Evolutionary conservation across 2,113 vertebrate species (phyloP), one percentile per base, ranked within the genome.

Genomic region (Sebastes schlegelii): DNA sequence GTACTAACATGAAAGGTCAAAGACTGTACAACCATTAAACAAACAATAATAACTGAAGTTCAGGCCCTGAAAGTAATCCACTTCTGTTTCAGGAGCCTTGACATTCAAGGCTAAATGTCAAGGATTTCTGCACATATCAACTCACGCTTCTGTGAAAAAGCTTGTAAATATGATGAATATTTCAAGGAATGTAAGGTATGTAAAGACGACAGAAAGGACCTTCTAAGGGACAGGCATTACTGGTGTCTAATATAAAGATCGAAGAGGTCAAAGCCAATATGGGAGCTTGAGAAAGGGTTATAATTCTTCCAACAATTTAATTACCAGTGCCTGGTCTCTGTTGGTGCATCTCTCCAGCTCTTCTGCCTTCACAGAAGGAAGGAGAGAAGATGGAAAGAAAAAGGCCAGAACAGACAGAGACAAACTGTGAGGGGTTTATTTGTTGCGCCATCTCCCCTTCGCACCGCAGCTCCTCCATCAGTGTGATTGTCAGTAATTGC

Each of bases 401-500:
- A 48, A 64, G 75, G 62, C 11, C 68, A 42, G 43, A 43, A 70
- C 43, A 87, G 78, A 88, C 82, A 67, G 77, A 82, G 71, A 90
- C 75, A 71, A 80, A 82, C 23, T 86, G 77, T 64, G 57, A 79
- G 74, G 80, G 74, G 55, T 89, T 86, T 91, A 86, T 84, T 86
- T 83, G 82, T 87, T 61, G 60, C 65, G 2, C 74, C 77, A 55
- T 88, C 83, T 89, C 88, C 86, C 66, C 71, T 84, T 84, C 79
- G 80, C 84, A 55, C 79, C 48, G 17, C 75, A 77, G 89, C 80
- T 81, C 87, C 19, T 92, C 88, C 86, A 80, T 91, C 89, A 92
- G 10, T 49, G 75, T 84, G 87, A 90, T 87, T 80, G 91, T 86
- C 84, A 81, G 88, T 91, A 86, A 91, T 93, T 87, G 87, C 81